Evolutionary conservation across 2,888 invertebrate genomes (phyloP).

Genomic region (Linnaemya tessellans): DNA sequence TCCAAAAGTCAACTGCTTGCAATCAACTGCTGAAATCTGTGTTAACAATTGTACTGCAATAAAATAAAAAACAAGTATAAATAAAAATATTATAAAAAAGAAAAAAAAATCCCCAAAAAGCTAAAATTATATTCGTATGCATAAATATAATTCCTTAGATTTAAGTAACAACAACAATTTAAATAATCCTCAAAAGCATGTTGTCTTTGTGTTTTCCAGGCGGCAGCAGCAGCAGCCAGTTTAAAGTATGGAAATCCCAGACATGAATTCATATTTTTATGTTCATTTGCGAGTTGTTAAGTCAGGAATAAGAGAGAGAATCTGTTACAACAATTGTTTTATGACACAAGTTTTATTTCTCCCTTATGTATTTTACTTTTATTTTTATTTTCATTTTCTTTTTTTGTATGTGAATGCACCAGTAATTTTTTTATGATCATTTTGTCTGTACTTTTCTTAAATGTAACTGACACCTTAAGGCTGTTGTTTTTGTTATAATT

Average conservation of each 20-base stretch:
- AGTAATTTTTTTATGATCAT: conserved; percentile 15
- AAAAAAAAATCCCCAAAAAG: too few relatives aligned
- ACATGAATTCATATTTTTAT: conserved; percentile 22
- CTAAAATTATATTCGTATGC: neutral
- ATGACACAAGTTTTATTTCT: conserved; percentile 52
- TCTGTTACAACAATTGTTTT: conserved; percentile 57
- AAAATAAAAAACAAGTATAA: neutral
- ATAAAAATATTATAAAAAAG: too few relatives aligned
- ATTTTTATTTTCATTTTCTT: neutral
- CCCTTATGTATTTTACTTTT: conserved; percentile 50
- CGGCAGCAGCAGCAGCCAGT: neutral
- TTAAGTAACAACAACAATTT: conserved; percentile 12
- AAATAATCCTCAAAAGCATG: conserved; percentile 39
- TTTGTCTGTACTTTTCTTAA: conserved; percentile 28
- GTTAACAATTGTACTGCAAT: conserved; percentile 26
- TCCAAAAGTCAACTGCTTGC: conserved; percentile 32
- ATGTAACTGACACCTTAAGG: conserved; percentile 65
- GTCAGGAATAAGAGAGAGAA: conserved; percentile 27
- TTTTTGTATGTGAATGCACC: too few relatives aligned
- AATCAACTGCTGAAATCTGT: conserved; percentile 40
- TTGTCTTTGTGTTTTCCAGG: neutral
- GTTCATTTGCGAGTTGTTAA: conserved; percentile 11
- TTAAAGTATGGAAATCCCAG: conserved; percentile 18
- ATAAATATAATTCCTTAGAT: conserved; percentile 6
- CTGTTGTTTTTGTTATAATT: conserved; percentile 32